Conservation (phyloP, 2,888 invertebrate genomes). For the Slavum lentiscoides region DNA sequence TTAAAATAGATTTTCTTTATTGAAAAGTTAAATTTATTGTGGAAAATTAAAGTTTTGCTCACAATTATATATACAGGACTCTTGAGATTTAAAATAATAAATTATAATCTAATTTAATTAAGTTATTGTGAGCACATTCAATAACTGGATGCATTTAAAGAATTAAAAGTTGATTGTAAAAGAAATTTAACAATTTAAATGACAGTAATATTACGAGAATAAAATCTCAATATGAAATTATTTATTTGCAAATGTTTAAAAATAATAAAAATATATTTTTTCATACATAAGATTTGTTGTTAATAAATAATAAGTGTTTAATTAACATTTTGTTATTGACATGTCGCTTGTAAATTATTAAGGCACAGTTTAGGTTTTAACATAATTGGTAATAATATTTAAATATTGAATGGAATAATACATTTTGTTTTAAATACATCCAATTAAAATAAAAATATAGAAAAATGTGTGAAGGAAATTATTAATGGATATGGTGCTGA, state of each 20-base stretch:
- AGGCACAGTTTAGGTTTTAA: conserved; percentile 35
- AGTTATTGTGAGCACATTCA: conserved; percentile 51
- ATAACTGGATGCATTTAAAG: conserved; percentile 48
- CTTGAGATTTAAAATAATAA: conserved; percentile 26
- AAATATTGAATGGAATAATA: conserved; percentile 20
- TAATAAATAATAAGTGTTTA: not conserved
- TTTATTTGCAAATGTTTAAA: conserved; percentile 8
- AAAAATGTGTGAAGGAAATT: conserved; percentile 12
- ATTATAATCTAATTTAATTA: conserved; percentile 41
- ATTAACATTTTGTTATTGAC: not conserved
- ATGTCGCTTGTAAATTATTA: conserved; percentile 18
- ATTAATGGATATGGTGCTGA: conserved; percentile 37
- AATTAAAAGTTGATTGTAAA: conserved; percentile 9
- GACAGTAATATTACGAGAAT: not conserved
- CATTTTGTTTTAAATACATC: conserved; percentile 44
- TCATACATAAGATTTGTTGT: not conserved
- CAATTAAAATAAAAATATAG: conserved; percentile 37
- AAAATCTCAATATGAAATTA: conserved; percentile 9
- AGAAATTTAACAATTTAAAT: not conserved
- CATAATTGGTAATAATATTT: conserved; percentile 18
- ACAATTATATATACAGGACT: not conserved
- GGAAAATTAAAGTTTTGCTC: conserved; percentile 38
- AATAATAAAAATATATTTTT: conserved; percentile 16
- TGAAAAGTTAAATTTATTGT: conserved; percentile 1
- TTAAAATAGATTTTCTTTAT: conserved; percentile 10